A percentile compares a stretch with the other conserved stretches of the same genome.
Evolutionary conservation across 2,113 vertebrate genomes (phyloP).

Genomic region (Pygoscelis adeliae): DNA sequence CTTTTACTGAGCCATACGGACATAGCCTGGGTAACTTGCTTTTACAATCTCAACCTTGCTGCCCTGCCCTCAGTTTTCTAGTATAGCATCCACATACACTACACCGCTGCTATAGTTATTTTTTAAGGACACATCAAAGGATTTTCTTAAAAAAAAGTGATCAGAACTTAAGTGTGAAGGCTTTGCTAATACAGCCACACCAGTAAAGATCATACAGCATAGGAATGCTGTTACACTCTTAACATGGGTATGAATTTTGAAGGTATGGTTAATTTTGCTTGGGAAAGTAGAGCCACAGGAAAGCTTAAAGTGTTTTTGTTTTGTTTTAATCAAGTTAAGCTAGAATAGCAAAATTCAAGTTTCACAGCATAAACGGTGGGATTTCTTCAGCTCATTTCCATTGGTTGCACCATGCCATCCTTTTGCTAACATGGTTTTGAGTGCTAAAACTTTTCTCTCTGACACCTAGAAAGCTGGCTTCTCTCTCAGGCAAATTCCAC

Average conservation of each 20-base stretch:
- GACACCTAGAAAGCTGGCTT: neutral
- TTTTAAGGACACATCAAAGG: neutral
- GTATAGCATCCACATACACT: neutral
- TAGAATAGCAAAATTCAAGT: neutral
- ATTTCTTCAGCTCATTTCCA: neutral
- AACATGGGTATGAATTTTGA: neutral
- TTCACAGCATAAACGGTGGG: neutral
- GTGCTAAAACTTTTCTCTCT: neutral
- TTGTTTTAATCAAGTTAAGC: neutral
- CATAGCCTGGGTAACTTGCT: neutral
- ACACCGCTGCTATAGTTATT: neutral
- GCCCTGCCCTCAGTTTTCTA: neutral
- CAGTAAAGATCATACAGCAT: neutral
- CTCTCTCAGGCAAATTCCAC: neutral
- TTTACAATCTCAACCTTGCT: neutral
- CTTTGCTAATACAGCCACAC: neutral
- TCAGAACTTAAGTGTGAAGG: neutral
- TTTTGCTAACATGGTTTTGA: neutral
- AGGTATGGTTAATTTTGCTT: neutral
- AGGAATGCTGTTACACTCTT: neutral
- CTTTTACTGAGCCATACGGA: neutral
- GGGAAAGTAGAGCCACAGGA: neutral
- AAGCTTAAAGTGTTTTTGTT: neutral
- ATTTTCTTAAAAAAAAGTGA: neutral
- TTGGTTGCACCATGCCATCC: neutral